Base-by-base conservation (phyloP, 2,113 vertebrate genomes). In the Ctenodactylus gundi region DNA sequence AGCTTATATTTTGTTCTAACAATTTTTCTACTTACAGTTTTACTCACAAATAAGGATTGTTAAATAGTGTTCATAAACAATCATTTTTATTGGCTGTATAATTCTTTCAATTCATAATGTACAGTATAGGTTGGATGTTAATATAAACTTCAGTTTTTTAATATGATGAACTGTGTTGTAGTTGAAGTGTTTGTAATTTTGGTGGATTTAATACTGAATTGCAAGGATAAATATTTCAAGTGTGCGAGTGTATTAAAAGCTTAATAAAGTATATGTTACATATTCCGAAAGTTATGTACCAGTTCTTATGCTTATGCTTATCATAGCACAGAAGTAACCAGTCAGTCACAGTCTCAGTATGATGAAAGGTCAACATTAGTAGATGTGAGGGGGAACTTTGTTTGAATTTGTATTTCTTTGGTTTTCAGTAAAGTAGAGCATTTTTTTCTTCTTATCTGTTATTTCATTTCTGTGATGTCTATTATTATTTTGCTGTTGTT, bases 41-140 rank as follows among this genome's bases (percentile, higher is more conserved):
- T 75, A 49, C 29, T 87, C 65, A 60, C 29, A 75, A 72, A 60
- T 91, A 44, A 55, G 62, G 57, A 36, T 64, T 94, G 10, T 86
- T 73, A 64, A 46, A 57, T 64, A 39, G n/a, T 91, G 31, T 84
- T 92, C 39, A 44, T 75, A 92, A 95, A 41, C 93, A 25, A 93
- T 81, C 2, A 7, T 75, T 96, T 85, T 85, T 82, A 80, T 68
- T 62, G 34, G 60, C 17, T 83, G 4, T 29, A 7, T 78, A 70
- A 81, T 90, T 83, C 36, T 51, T 89, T 94, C 46, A 55, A 80
- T 65, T 88, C 15, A 20, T 60, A 62, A 73, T 11, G 29, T 91
- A 15, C 83, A 93, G 18, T 73, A n/a, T 85, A 76, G 41, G 23
- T 75, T 83, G 12, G 91, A 36, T 93, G 29, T 85, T 85, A 65